phyloP scores from a whole-genome alignment of 2,888 invertebrate species.

The Eristalis intricaria region DNA sequence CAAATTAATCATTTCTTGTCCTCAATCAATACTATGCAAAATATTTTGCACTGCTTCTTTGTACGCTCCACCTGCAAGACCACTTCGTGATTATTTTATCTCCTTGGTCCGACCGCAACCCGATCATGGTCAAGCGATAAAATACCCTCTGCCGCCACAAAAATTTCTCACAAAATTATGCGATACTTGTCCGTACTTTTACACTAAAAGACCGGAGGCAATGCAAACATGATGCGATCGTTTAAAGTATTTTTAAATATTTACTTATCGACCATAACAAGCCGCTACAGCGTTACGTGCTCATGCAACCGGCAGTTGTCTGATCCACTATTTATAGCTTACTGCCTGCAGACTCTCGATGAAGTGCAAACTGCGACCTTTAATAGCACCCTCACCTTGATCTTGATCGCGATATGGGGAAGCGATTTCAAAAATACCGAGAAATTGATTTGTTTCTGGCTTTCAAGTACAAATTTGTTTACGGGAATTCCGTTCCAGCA shows the following conservation, averaged over 20 bases:
- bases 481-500: conserved; percentile 39
- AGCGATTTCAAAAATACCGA: conserved; percentile 9
- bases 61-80: neutral
- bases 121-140: neutral
- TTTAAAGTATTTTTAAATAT: conserved; percentile 48
- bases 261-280: conserved; percentile 22
- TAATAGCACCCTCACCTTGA: conserved; percentile 43
- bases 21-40: neutral
- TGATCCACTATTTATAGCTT: conserved; percentile 14
- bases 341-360: neutral
- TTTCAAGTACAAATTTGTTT: conserved; percentile 51
- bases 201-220: conserved; percentile 3
- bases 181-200: neutral
- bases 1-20: neutral
- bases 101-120: neutral
- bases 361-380: conserved; percentile 42
- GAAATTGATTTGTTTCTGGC: neutral
- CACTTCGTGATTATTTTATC: neutral
- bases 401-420: conserved; percentile 44
- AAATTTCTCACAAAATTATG: neutral
- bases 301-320: conserved; percentile 9
- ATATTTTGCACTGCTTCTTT: neutral
- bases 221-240: conserved; percentile 28
- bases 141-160: conserved; percentile 13
- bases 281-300: neutral